A percentile compares a stretch with the other conserved stretches of the same genome.
These are phyloP conservation scores for Catocala sponsa DNA, from an alignment of 2,888 invertebrate species.

Conservation along the genomic window DNA sequence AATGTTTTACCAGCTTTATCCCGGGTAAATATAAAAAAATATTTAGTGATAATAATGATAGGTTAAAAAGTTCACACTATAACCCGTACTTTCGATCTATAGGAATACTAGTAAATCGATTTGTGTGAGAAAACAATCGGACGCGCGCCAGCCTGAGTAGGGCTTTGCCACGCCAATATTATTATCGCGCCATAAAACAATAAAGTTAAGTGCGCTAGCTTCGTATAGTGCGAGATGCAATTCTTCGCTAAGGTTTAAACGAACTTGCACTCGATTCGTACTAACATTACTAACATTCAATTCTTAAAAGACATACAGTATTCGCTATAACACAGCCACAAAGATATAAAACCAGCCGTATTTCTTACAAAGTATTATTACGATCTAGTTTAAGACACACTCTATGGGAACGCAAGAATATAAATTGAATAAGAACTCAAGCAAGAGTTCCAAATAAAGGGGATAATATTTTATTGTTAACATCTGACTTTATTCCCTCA, in stretches of 20 bases:
- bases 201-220: conserved; percentile 60
- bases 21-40: conserved; percentile 6
- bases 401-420: conserved; percentile 17
- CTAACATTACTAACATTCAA: conserved; percentile 19
- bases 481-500: conserved; percentile 63
- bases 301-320: conserved; percentile 32
- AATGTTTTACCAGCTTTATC: conserved; percentile 18
- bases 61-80: conserved; percentile 9
- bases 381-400: conserved; percentile 15
- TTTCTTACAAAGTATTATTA: conserved; percentile 29
- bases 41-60: conserved; percentile 7
- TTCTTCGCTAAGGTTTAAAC: conserved; percentile 37
- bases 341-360: conserved; percentile 28
- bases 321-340: conserved; percentile 24
- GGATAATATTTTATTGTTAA: conserved; percentile 67
- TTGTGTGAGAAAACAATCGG: conserved; percentile 75
- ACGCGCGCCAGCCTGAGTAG: conserved; percentile 46
- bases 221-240: conserved; percentile 36
- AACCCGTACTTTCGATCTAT: conserved; percentile 17
- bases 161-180: conserved; percentile 68
- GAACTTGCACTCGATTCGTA: conserved; percentile 29
- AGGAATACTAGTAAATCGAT: conserved; percentile 64
- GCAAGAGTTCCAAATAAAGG: conserved; percentile 43
- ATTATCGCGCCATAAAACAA: conserved; percentile 72
- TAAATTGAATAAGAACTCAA: conserved; percentile 32